phyloP scores from a whole-genome alignment of 2,888 invertebrate species.

The Opisthograptis luteolata region DNA sequence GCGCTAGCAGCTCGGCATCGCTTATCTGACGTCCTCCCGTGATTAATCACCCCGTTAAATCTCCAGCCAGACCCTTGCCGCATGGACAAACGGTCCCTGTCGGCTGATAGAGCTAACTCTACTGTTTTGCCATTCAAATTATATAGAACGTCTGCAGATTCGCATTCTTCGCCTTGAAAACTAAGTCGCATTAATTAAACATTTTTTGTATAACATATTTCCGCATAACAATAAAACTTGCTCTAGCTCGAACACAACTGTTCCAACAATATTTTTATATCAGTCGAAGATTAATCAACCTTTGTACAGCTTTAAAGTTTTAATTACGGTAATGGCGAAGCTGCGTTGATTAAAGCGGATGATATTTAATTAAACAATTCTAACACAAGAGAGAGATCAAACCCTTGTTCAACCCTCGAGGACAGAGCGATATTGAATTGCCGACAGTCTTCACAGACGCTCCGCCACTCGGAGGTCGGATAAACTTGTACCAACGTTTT shows the following conservation, averaged over 20 bases:
- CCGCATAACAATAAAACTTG: slow-evolving; percentile 11
- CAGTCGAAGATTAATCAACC: slow-evolving; percentile 32
- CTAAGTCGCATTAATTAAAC: slow-evolving; percentile 8
- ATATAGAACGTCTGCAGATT: slow-evolving; percentile 21
- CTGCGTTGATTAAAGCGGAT: slow-evolving; percentile 56
- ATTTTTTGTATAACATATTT: slow-evolving; percentile 7
- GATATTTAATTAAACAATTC: slow-evolving; percentile 63
- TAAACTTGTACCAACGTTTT: slow-evolving; percentile 49
- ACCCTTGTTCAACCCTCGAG: slow-evolving; percentile 53
- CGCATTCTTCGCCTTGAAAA: slow-evolving; percentile 18
- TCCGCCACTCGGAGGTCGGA: slow-evolving; percentile 42
- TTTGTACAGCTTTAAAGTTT: slow-evolving; percentile 44
- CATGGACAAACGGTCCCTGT: slow-evolving; percentile 51
- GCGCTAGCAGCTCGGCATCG: slow-evolving; percentile 40
- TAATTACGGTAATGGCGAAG: slow-evolving; percentile 46
- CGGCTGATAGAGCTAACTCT: slow-evolving; percentile 50
- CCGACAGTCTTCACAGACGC: slow-evolving; percentile 51
- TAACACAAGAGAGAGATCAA: slow-evolving; percentile 58
- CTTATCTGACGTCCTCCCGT: slow-evolving; percentile 69
- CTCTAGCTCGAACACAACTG: slow-evolving; percentile 14
- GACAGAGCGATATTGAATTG: slow-evolving; percentile 56
- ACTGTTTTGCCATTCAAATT: slow-evolving; percentile 37
- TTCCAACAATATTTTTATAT: slow-evolving; percentile 21
- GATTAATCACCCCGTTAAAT: slow-evolving; percentile 72
- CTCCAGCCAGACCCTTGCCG: slow-evolving; percentile 60